A percentile compares a stretch with the other conserved stretches of the same genome.
phyloP scores from a whole-genome alignment of 1,140 invertebrate species.

The Pantala flavescens region DNA sequence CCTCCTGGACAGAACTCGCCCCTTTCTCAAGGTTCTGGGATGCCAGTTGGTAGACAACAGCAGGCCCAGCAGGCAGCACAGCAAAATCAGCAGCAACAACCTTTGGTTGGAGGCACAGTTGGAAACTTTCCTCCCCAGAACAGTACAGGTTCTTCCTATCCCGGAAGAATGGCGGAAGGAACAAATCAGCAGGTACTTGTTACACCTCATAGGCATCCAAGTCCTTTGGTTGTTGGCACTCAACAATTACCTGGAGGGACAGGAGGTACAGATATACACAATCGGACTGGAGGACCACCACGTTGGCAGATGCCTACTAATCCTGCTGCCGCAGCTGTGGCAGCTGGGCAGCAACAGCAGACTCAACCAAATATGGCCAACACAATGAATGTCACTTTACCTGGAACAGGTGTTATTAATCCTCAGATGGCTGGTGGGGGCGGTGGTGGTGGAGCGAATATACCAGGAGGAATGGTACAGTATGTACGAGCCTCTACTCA shows the following conservation, averaged over 20 bases:
- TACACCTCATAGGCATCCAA: conserved; percentile 42
- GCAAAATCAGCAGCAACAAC: conserved; percentile 21
- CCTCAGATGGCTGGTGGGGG: conserved; percentile 27
- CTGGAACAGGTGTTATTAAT: conserved; percentile 21
- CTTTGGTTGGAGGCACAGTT: conserved; percentile 7
- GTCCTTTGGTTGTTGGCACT: conserved; percentile 28
- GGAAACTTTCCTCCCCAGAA: neutral
- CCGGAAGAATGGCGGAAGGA: conserved; percentile 1
- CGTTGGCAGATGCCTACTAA: conserved; percentile 26
- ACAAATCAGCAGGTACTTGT: conserved; percentile 39
- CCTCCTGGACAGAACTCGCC: conserved; percentile 15
- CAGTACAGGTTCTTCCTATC: neutral
- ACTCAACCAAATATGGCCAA: conserved; percentile 30
- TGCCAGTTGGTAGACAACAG: neutral
- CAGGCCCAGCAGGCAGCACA: conserved; percentile 18
- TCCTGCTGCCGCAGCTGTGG: neutral
- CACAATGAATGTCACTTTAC: conserved; percentile 26
- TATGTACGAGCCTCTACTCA: conserved; percentile 17
- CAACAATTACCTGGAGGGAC: conserved; percentile 31
- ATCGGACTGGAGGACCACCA: conserved; percentile 11
- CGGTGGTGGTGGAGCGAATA: neutral
- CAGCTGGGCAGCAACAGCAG: conserved; percentile 28
- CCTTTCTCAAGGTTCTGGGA: neutral
- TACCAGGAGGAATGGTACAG: neutral
- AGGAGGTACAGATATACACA: neutral